Base-by-base conservation (phyloP, 2,888 invertebrate species). In the Agrochola circellaris region DNA sequence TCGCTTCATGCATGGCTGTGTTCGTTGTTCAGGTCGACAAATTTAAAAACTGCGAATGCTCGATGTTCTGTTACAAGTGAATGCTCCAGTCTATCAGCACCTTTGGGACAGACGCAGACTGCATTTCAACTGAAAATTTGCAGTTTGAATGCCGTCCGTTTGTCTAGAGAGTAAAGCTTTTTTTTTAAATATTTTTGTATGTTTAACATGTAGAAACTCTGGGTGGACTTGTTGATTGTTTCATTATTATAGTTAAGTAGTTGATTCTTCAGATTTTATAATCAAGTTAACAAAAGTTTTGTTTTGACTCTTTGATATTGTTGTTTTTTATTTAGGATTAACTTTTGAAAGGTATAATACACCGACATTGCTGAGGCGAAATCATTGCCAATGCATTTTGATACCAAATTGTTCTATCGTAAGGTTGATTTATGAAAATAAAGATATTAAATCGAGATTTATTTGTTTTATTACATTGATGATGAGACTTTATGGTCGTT, bases 381-480 rank as follows among this genome's bases (percentile, higher is more conserved):
- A 86, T 85, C 81, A 84, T 73, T 75, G 88, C 87, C 77, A 34
- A 75, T 67, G 60, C 76, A 75, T 69, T 82, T 79, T 77, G 74
- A 83, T 83, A 79, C 66, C 70, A 73, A 80, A 73, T 73, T 77
- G 75, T 87, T 88, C 42, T 79, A 69, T 83, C 74, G 78, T 83
- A 84, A 81, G 76, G 87, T 89, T 91, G 87, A 91, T 91, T 90
- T 83, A 64, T 79, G 26, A 82, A 85, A 89, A 85, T 78, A 81
- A 81, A 87, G 38, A 60, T 64, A 17, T 81, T 23, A 11, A 73
- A 75, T 77, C 48, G 8, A 65, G 5, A 6, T 60, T 58, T 54
- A 0, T 30, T 34, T 61, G 20, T 78, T 68, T 85, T 61, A 6
- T 6, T 38, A 5, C 38, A 38, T 38, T 38, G 2, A 38, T 38